phyloP scores from a whole-genome alignment of 2,888 invertebrate genomes.

The Magallana nippona region DNA sequence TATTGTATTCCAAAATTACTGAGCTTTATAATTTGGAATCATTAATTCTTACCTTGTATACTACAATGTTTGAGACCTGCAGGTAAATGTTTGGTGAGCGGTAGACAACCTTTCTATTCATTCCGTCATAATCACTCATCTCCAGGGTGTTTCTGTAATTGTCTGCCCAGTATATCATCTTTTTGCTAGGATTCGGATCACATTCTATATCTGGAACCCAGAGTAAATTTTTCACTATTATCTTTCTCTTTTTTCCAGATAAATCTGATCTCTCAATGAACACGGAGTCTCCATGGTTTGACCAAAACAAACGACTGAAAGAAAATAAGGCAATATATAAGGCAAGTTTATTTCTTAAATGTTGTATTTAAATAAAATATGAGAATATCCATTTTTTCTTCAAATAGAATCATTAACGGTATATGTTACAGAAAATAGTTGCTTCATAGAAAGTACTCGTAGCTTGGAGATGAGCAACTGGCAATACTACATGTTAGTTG shows the following conservation, averaged over 20 bases:
- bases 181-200: background rate
- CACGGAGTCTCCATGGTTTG: constrained; percentile 1
- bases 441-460: too few species aligned
- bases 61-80: constrained; percentile 4
- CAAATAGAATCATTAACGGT: too few species aligned
- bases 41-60: constrained; percentile 8
- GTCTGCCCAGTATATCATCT: constrained; percentile 36
- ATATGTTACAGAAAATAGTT: too few species aligned
- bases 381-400: too few species aligned
- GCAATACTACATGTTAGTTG: too few species aligned
- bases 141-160: constrained; percentile 15
- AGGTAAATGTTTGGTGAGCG: constrained; percentile 14
- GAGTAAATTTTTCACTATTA: constrained; percentile 10
- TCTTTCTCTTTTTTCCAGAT: constrained; percentile 21
- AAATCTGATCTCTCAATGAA: constrained; percentile 27
- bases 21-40: too few species aligned
- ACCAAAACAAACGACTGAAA: constrained; percentile 39
- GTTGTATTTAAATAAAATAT: too few species aligned
- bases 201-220: constrained; percentile 35
- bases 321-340: background rate
- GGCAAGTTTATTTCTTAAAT: too few species aligned
- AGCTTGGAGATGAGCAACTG: too few species aligned
- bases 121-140: constrained; percentile 19
- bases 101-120: constrained; percentile 3
- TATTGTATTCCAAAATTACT: too few species aligned